A percentile compares a stretch with the other conserved stretches of the same genome.
Conservation (phyloP, 2,797 vertebrate genomes). For the Hemitrygon akajei region DNA sequence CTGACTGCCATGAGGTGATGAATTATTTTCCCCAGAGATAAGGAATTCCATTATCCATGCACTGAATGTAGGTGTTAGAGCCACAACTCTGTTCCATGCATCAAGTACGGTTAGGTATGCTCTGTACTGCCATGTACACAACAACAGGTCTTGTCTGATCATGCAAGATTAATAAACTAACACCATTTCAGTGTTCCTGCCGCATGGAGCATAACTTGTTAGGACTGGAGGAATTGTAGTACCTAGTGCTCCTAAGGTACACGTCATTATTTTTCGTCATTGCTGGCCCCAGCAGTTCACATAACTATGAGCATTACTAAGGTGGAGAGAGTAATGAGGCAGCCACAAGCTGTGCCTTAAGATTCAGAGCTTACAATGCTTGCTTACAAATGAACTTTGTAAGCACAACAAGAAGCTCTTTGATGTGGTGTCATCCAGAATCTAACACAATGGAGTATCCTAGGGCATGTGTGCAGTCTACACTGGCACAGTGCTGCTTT, state of each 20-base stretch:
- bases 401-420: neutral
- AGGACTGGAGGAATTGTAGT: neutral
- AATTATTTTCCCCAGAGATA: neutral
- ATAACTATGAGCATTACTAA: neutral
- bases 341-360: neutral
- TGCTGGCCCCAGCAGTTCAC: neutral
- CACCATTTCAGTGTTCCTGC: neutral
- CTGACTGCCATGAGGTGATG: too few species aligned
- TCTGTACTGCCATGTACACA: neutral
- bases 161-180: neutral
- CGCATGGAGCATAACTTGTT: neutral
- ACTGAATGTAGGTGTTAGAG: neutral
- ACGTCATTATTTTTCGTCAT: neutral
- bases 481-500: neutral
- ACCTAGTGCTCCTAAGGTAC: neutral
- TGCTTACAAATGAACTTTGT: neutral
- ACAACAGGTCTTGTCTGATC: neutral
- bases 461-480: neutral
- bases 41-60: neutral
- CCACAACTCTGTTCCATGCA: neutral
- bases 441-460: neutral
- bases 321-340: neutral
- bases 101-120: neutral
- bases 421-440: neutral
- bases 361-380: neutral